A percentile compares a stretch with the other conserved stretches of the same genome.
Evolutionary conservation across 2,888 invertebrate genomes (phyloP).

Genomic region (Rhimphoctona megacephalus): DNA sequence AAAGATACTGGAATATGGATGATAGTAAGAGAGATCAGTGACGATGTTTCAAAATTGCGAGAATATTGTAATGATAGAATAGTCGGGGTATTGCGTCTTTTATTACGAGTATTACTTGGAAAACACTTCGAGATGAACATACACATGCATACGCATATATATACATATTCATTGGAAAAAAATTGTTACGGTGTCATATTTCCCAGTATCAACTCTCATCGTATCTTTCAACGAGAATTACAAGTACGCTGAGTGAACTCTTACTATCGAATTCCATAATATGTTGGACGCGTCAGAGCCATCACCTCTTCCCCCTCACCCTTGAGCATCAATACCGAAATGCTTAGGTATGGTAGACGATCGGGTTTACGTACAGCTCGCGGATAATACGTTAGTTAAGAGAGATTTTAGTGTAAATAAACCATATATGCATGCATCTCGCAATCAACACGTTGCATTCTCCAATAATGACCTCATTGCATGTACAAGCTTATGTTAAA

Average conservation of each 20-base stretch:
- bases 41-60: conserved; percentile 56
- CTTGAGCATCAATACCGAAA: conserved; percentile 15
- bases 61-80: conserved; percentile 45
- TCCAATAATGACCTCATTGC: conserved; percentile 24
- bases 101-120: conserved; percentile 41
- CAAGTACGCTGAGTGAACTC: conserved; percentile 21
- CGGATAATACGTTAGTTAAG: conserved; percentile 5
- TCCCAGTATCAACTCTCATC: neutral
- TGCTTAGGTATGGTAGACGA: neutral
- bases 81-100: conserved; percentile 58
- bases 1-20: neutral
- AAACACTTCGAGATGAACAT: conserved; percentile 45
- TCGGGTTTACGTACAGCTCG: neutral
- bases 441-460: conserved; percentile 25
- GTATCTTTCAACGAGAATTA: conserved; percentile 3
- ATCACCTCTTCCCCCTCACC: neutral
- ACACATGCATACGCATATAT: neutral
- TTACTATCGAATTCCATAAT: conserved; percentile 13
- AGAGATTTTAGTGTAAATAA: conserved; percentile 27
- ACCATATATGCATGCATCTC: neutral
- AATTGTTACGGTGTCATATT: no score
- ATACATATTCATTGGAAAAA: no score
- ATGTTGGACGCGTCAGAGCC: neutral
- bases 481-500: neutral
- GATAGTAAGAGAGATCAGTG: neutral